A percentile compares a stretch with the other conserved stretches of the same genome.
phyloP scores from a whole-genome alignment of 1,140 invertebrate species.

The Pygmarrhopalites habei region DNA sequence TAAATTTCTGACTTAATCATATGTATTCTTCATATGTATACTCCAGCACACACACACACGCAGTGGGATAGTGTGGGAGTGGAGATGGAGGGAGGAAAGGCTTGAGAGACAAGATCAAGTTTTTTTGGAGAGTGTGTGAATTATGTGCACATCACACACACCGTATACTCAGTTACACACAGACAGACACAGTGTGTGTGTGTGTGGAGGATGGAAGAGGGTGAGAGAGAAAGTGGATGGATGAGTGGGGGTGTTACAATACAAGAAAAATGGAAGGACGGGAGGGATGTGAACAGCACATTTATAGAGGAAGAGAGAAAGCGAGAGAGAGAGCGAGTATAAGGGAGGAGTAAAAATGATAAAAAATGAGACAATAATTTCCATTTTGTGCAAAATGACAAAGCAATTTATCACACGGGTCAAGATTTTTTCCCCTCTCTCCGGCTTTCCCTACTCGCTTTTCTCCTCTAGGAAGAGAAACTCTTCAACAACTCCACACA shows the following conservation, averaged over 20 bases:
- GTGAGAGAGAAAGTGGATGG: background rate
- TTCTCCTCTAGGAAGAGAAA: no score
- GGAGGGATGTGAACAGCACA: background rate
- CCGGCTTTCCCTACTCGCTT: no score
- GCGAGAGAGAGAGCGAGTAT: no score
- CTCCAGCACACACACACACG: background rate
- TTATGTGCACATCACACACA: no score
- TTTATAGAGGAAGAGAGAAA: conserved; percentile 15
- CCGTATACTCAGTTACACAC: no score
- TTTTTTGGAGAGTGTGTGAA: no score
- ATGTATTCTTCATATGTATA: background rate
- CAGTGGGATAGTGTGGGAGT: background rate
- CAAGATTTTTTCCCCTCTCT: background rate
- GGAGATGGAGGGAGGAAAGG: background rate
- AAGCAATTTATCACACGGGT: conserved; percentile 9
- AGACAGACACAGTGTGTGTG: background rate
- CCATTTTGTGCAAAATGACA: conserved; percentile 23
- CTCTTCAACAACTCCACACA: no score
- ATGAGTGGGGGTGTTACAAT: background rate
- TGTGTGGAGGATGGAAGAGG: no score
- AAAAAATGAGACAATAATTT: conserved; percentile 23
- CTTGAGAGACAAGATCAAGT: background rate
- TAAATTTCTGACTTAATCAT: background rate
- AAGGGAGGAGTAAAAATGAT: no score
- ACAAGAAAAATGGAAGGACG: background rate